Conservation (phyloP, 92 coral and sea anemone species). For the Palythoa caribaeorum region DNA sequence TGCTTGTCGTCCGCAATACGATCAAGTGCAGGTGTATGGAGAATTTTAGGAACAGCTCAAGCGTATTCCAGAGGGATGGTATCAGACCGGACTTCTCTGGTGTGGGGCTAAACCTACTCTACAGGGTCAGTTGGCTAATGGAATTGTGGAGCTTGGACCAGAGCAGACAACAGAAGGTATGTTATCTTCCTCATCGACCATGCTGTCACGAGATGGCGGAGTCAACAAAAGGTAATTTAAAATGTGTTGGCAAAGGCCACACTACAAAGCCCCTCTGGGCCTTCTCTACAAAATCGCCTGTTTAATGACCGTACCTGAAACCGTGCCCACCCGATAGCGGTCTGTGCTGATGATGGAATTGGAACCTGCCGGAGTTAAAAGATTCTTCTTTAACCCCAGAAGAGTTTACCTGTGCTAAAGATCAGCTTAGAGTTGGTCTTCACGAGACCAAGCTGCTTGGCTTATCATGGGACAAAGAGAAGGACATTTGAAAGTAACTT, state of each 20-base stretch:
- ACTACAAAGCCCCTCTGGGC: constrained; percentile 7
- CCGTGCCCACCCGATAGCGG: constrained; percentile 10
- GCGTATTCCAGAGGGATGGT: constrained; percentile 33
- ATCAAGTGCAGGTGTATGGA: constrained; percentile 1
- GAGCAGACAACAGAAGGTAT: not conserved
- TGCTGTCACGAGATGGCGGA: not conserved
- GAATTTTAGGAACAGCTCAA: constrained; percentile 36
- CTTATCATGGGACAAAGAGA: constrained; percentile 24
- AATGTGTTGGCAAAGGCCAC: constrained; percentile 13
- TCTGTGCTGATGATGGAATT: constrained; percentile 35
- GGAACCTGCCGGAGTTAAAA: constrained; percentile 15
- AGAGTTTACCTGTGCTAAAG: constrained; percentile 34
- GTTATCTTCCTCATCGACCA: constrained; percentile 19
- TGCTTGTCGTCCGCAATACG: not conserved
- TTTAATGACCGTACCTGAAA: constrained; percentile 4
- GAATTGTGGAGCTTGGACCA: constrained; percentile 37
- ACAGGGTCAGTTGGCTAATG: constrained; percentile 1
- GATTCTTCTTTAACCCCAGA: not conserved
- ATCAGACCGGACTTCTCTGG: constrained; percentile 39
- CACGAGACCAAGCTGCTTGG: constrained; percentile 47
- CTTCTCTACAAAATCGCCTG: constrained; percentile 24
- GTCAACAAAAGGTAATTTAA: not conserved
- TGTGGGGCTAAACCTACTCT: constrained; percentile 29
- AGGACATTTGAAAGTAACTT: constrained; percentile 19
- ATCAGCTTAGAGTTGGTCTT: constrained; percentile 21